Percentiles rank a stretch among this genome's conserved stretches.
Evolutionary conservation across 2,113 vertebrate genomes (phyloP).

Genomic region (Podarcis cretensis): DNA sequence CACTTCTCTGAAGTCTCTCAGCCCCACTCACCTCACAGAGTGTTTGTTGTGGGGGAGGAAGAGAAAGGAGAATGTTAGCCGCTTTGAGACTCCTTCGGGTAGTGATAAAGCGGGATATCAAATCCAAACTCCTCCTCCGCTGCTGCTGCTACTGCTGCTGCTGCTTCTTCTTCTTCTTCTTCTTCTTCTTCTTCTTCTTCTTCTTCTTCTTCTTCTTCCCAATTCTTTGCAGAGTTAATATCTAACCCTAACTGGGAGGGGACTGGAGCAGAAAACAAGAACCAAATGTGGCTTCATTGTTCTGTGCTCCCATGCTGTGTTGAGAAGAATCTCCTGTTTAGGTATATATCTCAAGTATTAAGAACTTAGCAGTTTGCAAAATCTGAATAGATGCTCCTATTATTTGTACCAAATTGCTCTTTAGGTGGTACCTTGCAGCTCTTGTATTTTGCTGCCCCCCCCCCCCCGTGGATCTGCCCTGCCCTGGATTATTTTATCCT

Average conservation of each 20-base stretch:
- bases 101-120: no score
- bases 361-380: background rate
- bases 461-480: background rate
- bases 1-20: no score
- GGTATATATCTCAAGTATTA: background rate
- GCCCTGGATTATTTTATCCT: background rate
- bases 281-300: background rate
- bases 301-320: fast-evolving
- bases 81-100: no score
- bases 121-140: no score
- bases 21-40: no score
- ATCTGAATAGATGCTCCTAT: fast-evolving
- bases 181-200: no score
- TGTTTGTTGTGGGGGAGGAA: no score
- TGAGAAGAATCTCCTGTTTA: conserved; percentile 11
- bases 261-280: background rate
- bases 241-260: background rate
- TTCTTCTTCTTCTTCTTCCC: background rate
- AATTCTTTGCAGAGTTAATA: background rate
- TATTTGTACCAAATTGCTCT: background rate
- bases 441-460: background rate
- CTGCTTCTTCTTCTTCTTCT: no score
- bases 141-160: no score
- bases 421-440: fast-evolving
- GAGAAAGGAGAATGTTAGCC: no score